phyloP scores from a whole-genome alignment of 2,113 vertebrate species.

The Trichomycterus rosablanca region DNA sequence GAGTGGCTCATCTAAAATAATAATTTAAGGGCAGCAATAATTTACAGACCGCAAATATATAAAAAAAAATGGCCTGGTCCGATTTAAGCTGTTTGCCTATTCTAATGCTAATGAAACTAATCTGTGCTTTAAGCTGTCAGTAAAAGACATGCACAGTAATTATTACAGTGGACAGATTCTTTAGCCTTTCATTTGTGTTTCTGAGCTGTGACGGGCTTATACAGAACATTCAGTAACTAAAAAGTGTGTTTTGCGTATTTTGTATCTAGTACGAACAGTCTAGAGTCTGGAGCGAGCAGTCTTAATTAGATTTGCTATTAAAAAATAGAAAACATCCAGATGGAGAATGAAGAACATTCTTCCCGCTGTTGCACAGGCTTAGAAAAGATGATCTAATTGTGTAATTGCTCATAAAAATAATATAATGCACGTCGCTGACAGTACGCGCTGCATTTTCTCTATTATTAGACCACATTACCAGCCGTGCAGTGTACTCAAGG shows the following conservation, averaged over 20 bases:
- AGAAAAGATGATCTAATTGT: too few relatives aligned
- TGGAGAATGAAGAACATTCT: too few relatives aligned
- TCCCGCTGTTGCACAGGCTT: too few relatives aligned
- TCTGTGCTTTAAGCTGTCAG: background rate
- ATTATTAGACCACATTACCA: too few relatives aligned
- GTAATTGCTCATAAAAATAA: too few relatives aligned
- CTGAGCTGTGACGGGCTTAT: background rate
- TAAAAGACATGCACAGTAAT: too few relatives aligned
- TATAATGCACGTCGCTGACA: too few relatives aligned
- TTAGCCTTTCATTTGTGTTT: too few relatives aligned
- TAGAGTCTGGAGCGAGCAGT: background rate
- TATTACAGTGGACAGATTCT: background rate
- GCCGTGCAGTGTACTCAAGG: background rate
- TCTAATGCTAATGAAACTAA: background rate
- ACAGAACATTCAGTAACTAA: too few relatives aligned
- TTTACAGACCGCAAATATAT: background rate
- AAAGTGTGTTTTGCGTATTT: too few relatives aligned
- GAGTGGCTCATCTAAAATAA: background rate
- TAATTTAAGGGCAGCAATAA: background rate
- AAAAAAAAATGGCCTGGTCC: background rate
- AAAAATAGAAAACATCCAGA: background rate
- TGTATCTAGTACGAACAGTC: too few relatives aligned
- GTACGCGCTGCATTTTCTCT: background rate
- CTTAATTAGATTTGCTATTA: background rate
- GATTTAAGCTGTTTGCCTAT: background rate